phyloP scores from a whole-genome alignment of 2,113 vertebrate species.

The Tupaia tana region DNA sequence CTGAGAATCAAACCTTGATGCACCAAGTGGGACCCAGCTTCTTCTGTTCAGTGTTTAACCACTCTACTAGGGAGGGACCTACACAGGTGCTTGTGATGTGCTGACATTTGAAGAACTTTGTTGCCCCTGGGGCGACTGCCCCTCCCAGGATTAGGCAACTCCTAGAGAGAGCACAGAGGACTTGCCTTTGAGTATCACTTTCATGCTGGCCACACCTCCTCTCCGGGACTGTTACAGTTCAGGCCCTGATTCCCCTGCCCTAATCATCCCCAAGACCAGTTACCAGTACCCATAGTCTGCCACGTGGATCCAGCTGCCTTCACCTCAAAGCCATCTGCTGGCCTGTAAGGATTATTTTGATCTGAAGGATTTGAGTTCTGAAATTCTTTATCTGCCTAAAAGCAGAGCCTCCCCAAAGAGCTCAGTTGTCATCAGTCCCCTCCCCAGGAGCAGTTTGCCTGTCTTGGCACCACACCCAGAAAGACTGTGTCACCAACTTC shows the following conservation, averaged over 20 bases:
- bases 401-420: background rate
- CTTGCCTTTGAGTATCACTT: background rate
- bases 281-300: background rate
- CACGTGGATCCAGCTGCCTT: too few species aligned
- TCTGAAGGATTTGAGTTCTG: background rate
- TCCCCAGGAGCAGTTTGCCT: background rate
- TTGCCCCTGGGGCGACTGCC: background rate
- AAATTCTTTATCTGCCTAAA: background rate
- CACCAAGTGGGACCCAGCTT: too few species aligned
- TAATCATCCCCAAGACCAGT: background rate
- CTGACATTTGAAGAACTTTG: background rate
- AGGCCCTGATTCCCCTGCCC: background rate
- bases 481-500: background rate
- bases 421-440: background rate
- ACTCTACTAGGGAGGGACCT: too few species aligned
- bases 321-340: too few species aligned
- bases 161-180: background rate
- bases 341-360: background rate
- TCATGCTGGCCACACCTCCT: background rate
- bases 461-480: background rate
- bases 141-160: background rate
- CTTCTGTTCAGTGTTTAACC: too few species aligned
- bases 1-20: too few species aligned
- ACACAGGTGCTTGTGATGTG: background rate
- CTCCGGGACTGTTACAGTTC: background rate